phyloP scores from a whole-genome alignment of 2,888 invertebrate species.

The Penaeus monodon region DNA sequence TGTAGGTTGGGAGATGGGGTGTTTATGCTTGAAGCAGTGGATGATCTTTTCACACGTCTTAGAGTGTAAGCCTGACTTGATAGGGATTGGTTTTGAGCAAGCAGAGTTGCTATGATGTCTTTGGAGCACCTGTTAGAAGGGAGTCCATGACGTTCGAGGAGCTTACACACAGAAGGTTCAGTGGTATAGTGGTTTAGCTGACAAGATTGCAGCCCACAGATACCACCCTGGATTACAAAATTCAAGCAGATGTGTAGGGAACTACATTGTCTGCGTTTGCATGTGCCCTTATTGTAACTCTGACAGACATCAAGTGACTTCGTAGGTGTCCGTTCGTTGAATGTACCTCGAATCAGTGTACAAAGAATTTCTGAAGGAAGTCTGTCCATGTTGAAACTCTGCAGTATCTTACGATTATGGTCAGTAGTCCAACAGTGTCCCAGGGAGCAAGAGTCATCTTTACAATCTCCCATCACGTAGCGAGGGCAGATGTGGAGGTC shows the following conservation, averaged over 20 bases:
- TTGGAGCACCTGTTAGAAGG: background rate
- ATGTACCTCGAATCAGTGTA: background rate
- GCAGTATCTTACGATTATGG: conserved; percentile 15
- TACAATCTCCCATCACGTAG: conserved; percentile 10
- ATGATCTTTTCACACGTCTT: background rate
- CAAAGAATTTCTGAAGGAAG: background rate
- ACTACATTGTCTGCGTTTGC: background rate
- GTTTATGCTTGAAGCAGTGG: background rate
- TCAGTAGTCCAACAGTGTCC: conserved; percentile 20
- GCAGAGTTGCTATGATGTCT: no score
- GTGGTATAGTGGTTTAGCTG: conserved; percentile 18
- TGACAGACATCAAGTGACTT: conserved; percentile 8
- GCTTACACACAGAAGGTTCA: background rate
- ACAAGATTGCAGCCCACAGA: conserved; percentile 9
- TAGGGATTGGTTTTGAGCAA: no score
- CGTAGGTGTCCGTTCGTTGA: background rate
- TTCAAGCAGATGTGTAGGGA: conserved; percentile 19
- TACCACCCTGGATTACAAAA: background rate
- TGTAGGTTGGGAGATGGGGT: background rate
- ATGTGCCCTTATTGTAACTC: conserved; percentile 23
- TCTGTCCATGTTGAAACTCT: background rate
- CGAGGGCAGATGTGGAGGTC: conserved; percentile 21
- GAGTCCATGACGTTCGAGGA: background rate
- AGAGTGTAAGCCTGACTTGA: no score
- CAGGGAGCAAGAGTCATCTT: conserved; percentile 12